Evolutionary conservation across 2,888 invertebrate genomes (phyloP), one percentile per base, ranked within the genome.

Genomic region (Drosophila suboccidentalis): DNA sequence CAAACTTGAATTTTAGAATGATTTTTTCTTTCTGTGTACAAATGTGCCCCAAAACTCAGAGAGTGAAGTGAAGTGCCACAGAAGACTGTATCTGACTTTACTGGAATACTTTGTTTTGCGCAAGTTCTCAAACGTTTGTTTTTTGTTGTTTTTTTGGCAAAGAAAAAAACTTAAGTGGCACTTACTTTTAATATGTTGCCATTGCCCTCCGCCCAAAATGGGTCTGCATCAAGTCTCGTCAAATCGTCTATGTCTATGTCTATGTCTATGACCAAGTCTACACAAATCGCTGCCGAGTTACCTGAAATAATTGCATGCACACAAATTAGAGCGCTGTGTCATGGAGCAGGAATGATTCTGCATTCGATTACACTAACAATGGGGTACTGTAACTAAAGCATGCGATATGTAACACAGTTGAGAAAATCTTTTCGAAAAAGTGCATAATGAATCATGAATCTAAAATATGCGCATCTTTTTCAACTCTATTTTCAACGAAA

Each of bases 101-200:
- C 53, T 75, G 11, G 38, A 39, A 34, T 57, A 53, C 71, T 63
- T 55, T n/a, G 55, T 75, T 82, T 88, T 70, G 89, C 88, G 81
- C 85, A 78, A 87, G 77, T 81, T 78, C 78, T 78, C 57, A 79
- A 70, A 65, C 57, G 34, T 38, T 22, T 19, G 22, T 53, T 17
- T 34, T 3, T 51, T 4, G 13, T 34, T 34, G 4, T 1, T 22
- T 39, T 61, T 72, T 72, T 59, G 32, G 78, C 49, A 53, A 62
- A 58, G 54, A 29, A 49, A 29, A 29, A 59, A 75, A 44, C 55
- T 66, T 82, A 88, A 90, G 90, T 88, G 84, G 64, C 89, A 84
- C 90, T 84, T 90, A 89, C 68, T 71, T 90, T 90, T 82, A 90
- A 84, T 90, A 86, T 71, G 74, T 82, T 82, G 79, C 79, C 82